phyloP scores from a whole-genome alignment of 2,113 vertebrate genomes.

The Notothenia rossii region DNA sequence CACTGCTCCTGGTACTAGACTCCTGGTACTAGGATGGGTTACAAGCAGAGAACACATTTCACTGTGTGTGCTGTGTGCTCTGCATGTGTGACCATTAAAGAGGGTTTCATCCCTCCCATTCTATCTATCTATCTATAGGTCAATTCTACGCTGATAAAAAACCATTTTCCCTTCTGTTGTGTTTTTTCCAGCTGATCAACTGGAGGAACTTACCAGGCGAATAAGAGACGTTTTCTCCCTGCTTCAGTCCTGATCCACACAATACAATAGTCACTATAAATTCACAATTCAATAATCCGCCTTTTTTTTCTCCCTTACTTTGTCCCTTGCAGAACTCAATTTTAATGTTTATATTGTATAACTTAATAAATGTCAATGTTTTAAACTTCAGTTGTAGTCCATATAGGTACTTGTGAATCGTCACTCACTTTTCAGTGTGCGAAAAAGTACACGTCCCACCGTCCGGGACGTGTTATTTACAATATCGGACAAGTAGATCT shows the following conservation, averaged over 20 bases:
- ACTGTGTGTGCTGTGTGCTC: too few relatives aligned
- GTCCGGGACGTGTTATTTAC: too few relatives aligned
- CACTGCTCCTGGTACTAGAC: too few relatives aligned
- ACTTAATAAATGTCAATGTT: constrained; percentile 4
- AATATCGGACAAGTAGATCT: too few relatives aligned
- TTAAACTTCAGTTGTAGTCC: neutral
- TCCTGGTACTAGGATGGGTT: too few relatives aligned
- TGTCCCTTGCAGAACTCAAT: neutral
- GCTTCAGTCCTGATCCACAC: constrained; percentile 36
- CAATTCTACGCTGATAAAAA: neutral
- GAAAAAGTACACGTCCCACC: too few relatives aligned
- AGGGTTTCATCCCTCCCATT: too few relatives aligned
- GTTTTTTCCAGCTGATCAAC: constrained; percentile 65
- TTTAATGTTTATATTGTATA: neutral
- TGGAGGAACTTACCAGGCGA: constrained; percentile 70
- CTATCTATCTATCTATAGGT: neutral
- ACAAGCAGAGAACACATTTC: too few relatives aligned
- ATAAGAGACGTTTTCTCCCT: constrained; percentile 60
- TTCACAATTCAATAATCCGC: neutral
- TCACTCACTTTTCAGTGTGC: too few relatives aligned
- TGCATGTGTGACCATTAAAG: too few relatives aligned
- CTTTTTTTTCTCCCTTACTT: neutral
- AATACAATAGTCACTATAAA: neutral
- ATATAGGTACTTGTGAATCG: neutral
- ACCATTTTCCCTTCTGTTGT: neutral